Evolutionary conservation across 2,113 vertebrate species (phyloP), one percentile per base, ranked within the genome.

Genomic region (Dissostichus mawsoni): DNA sequence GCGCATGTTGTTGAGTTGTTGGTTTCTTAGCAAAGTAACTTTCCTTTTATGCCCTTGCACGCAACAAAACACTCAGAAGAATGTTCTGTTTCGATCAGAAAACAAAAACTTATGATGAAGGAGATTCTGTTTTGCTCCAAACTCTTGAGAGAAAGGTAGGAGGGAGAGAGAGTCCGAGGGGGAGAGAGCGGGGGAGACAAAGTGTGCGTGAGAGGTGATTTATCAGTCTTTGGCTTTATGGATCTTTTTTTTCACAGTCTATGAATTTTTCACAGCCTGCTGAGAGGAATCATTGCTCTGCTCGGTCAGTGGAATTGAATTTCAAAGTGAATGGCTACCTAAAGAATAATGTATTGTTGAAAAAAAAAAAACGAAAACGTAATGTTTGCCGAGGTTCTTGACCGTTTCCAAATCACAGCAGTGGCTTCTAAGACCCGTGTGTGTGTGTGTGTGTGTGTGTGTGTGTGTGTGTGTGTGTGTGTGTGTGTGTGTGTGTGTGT

Each of bases 131-230:
- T 87, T 64, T 73, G 73, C 62, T 87, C 69, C 68, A 85, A 78
- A 17, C 66, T 81, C 66, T 71, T 71, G 74, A 84, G 51, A 62
- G 86, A 82, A 83, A 79, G 77, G 84, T 84, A 89, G 84, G 89
- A 77, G 74, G 55, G 63, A 25, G 84, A 84, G 74, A 29, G 48
- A 70, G 58, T 48, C 61, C 50, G 63, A 52, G 72, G 55, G 85
- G 57, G 70, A n/a, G 77, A 36, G 53, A 11, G 78, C 8, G 45
- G 61, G 62, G 29, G 65, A 74, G 73, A 80, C 72, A 85, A 78
- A 78, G 71, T 63, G 73, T 77, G 82, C 71, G 58, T 76, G 82
- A 92, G 82, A 84, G 68, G 81, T 83, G 88, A 93, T 94, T 92
- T 88, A 93, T 94, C 82, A 74, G 82, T 78, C 77, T 62, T 71